Percentiles rank a stretch among this genome's conserved stretches.
Evolutionary conservation across 1,140 invertebrate genomes (phyloP).

Genomic region (Dolichoris vasculosae): DNA sequence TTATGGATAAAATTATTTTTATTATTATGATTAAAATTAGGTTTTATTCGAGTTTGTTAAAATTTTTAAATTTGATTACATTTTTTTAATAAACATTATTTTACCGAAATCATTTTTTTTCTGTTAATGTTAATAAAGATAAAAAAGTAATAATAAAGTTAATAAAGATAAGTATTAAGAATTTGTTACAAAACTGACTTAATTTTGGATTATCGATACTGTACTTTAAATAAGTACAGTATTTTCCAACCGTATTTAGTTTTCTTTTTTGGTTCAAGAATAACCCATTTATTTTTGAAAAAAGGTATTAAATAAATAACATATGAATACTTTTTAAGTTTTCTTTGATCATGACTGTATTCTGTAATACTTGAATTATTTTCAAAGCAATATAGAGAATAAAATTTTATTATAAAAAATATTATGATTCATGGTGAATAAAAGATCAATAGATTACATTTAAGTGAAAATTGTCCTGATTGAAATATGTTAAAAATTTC

Average conservation of each 20-base stretch:
- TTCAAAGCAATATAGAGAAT: background rate
- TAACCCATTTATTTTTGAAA: background rate
- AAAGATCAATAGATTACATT: background rate
- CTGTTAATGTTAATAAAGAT: too few relatives aligned
- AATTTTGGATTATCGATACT: too few relatives aligned
- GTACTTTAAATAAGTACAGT: too few relatives aligned
- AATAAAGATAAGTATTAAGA: background rate
- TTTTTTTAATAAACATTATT: background rate
- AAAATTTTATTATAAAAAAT: background rate
- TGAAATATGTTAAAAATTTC: background rate
- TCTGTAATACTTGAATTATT: background rate
- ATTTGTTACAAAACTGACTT: background rate
- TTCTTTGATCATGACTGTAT: background rate
- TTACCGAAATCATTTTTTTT: background rate
- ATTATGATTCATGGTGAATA: background rate
- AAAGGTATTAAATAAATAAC: too few relatives aligned
- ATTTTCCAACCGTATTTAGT: too few relatives aligned
- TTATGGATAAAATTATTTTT: too few relatives aligned
- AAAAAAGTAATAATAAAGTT: too few relatives aligned
- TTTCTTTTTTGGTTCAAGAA: too few relatives aligned
- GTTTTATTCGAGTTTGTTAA: too few relatives aligned
- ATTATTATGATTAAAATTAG: too few relatives aligned
- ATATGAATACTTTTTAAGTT: background rate
- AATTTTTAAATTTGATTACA: too few relatives aligned
- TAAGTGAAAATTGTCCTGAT: background rate